phyloP scores from a whole-genome alignment of 2,113 vertebrate species.

The Lipophrys pholis region DNA sequence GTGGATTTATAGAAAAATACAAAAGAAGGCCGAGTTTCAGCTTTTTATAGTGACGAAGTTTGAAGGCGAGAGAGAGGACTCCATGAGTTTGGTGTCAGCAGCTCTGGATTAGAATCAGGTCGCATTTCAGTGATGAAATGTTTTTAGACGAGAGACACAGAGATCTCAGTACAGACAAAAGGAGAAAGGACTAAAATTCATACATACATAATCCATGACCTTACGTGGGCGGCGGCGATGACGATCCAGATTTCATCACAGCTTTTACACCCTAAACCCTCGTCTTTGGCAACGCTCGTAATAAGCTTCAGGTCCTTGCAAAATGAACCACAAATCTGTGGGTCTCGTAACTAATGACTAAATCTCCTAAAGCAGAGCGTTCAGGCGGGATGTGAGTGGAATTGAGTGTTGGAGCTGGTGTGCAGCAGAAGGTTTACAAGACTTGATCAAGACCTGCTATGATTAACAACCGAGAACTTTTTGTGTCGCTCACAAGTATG shows the following conservation, averaged over 20 bases:
- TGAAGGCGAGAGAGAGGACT: background rate
- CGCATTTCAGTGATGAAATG: background rate
- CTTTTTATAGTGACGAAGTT: background rate
- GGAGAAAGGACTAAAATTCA: background rate
- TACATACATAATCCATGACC: slow-evolving; percentile 27
- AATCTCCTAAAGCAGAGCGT: too few species aligned
- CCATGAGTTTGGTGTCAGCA: background rate
- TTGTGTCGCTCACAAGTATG: too few species aligned
- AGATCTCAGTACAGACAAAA: background rate
- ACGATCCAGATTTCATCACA: slow-evolving; percentile 12
- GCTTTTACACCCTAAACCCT: too few species aligned
- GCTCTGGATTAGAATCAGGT: background rate
- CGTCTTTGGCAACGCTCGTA: background rate
- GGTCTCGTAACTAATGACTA: too few species aligned
- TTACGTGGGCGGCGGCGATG: background rate
- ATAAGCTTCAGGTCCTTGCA: too few species aligned
- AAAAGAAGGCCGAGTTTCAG: background rate
- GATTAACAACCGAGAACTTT: too few species aligned
- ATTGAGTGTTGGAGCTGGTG: too few species aligned
- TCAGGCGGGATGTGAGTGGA: too few species aligned
- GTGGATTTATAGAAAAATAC: background rate
- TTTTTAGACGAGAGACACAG: background rate
- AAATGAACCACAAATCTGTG: too few species aligned
- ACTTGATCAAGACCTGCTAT: too few species aligned
- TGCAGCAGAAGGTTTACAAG: too few species aligned